Evolutionary conservation across 64 coral and sea anemone genomes (phyloP).

Genomic region (Astreopora myriophthalma): DNA sequence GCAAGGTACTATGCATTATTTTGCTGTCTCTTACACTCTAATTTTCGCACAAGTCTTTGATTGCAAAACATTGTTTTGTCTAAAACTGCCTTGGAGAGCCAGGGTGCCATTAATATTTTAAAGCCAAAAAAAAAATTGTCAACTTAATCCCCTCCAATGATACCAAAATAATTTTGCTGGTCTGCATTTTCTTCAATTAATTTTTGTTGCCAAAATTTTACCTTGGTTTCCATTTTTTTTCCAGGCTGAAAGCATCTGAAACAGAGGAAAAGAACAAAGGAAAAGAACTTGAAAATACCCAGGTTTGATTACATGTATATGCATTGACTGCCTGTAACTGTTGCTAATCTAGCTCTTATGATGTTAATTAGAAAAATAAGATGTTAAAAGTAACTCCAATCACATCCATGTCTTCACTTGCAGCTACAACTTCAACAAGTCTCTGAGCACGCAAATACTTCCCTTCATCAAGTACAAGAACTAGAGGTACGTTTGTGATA

Average conservation of each 20-base stretch:
- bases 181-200: too few relatives aligned
- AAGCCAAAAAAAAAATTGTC: too few relatives aligned
- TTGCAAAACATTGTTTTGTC: too few relatives aligned
- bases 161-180: too few relatives aligned
- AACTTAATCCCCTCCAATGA: too few relatives aligned
- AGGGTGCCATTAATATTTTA: too few relatives aligned
- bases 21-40: background rate
- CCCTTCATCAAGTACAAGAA: conserved; percentile 89
- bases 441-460: conserved; percentile 92
- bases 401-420: background rate
- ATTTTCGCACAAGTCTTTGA: too few relatives aligned
- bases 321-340: background rate
- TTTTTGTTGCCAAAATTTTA: too few relatives aligned
- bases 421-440: conserved; percentile 95
- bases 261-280: conserved; percentile 86
- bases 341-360: background rate
- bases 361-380: background rate
- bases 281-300: conserved; percentile 92
- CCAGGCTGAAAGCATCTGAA: conserved; percentile 87
- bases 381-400: background rate
- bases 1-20: conserved; percentile 20
- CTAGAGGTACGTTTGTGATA: conserved; percentile 70
- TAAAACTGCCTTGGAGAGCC: too few relatives aligned
- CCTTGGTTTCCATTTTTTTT: background rate
- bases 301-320: conserved; percentile 37